Percentiles rank a stretch among this genome's conserved stretches.
Conservation (phyloP, 2,113 vertebrate species). For the Setophaga coronata region DNA sequence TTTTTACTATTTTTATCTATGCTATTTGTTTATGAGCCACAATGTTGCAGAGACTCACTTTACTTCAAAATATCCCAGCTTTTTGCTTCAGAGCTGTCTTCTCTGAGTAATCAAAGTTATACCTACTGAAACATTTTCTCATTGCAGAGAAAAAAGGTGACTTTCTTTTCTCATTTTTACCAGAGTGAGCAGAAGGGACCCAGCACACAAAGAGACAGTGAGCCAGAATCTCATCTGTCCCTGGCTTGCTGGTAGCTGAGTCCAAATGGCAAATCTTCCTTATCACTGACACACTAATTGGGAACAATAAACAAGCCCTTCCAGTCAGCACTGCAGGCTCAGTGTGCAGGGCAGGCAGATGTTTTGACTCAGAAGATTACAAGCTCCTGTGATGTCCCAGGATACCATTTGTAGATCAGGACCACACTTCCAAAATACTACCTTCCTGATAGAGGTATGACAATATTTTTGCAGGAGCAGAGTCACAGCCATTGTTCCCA, state of each 20-base stretch:
- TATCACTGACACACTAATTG: accelerated
- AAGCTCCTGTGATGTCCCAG: accelerated
- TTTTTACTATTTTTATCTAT: neutral
- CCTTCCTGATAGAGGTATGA: neutral
- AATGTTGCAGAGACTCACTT: neutral
- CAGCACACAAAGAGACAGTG: neutral
- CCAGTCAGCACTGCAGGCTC: neutral
- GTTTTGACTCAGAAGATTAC: neutral
- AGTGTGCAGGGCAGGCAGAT: neutral
- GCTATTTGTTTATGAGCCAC: neutral
- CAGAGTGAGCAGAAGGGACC: neutral
- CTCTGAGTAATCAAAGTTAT: neutral
- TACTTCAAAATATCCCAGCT: neutral
- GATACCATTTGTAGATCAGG: neutral
- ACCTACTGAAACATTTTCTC: neutral
- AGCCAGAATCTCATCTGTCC: neutral
- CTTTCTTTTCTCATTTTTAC: neutral
- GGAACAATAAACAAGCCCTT: neutral
- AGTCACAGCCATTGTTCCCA: neutral
- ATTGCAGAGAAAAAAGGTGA: neutral
- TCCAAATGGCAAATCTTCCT: neutral
- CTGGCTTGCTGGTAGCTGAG: neutral
- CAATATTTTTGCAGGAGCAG: neutral
- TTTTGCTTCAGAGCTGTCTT: neutral
- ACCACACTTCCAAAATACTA: neutral